Evolutionary conservation across 2,113 vertebrate genomes (phyloP).

Genomic region (Malurus elegans): DNA sequence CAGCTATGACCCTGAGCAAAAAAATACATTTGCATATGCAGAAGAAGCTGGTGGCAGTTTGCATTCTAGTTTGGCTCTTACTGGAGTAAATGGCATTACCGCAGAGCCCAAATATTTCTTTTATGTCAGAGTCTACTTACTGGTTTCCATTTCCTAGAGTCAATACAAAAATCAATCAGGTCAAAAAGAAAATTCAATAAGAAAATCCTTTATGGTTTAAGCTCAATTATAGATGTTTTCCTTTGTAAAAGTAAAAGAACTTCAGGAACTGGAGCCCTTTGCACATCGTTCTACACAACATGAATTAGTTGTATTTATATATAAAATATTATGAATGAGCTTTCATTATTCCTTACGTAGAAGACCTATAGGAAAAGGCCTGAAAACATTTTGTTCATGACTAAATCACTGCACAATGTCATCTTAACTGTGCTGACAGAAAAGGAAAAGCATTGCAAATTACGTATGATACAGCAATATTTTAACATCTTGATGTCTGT

Average conservation of each 20-base stretch:
- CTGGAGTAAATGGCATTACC: conserved; percentile 48
- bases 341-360: conserved; percentile 54
- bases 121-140: conserved; percentile 58
- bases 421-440: conserved; percentile 7
- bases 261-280: conserved; percentile 7
- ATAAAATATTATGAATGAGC: not conserved
- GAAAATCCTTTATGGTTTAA: conserved; percentile 61
- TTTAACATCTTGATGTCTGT: conserved; percentile 38
- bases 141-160: conserved; percentile 68
- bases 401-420: conserved; percentile 22
- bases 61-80: conserved; percentile 37
- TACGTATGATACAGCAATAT: conserved; percentile 34
- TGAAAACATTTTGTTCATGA: conserved; percentile 25
- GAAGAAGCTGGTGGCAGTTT: conserved; percentile 43
- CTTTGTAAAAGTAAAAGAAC: conserved; percentile 59
- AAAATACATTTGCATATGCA: conserved; percentile 34
- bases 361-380: not conserved
- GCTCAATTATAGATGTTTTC: conserved; percentile 63
- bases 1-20: not conserved
- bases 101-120: conserved; percentile 56
- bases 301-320: conserved; percentile 28
- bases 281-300: conserved; percentile 5
- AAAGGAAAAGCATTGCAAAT: conserved; percentile 37
- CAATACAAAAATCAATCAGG: conserved; percentile 71
- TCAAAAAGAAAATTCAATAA: conserved; percentile 68